Base-by-base conservation (phyloP, 2,113 vertebrate genomes). In the Corvus cornix region DNA sequence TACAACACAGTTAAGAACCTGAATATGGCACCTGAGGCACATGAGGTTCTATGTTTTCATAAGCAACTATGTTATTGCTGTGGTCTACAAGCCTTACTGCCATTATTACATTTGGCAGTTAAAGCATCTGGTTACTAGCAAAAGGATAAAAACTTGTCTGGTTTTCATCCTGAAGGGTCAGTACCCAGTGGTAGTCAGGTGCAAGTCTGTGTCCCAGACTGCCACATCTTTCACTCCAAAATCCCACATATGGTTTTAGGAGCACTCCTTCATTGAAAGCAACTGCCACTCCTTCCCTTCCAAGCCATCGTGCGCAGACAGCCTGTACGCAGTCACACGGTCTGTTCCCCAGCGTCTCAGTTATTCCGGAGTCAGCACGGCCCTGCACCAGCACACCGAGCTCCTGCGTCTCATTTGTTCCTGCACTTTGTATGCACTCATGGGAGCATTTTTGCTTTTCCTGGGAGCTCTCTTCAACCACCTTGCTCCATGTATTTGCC, bases 241-340 rank as follows among this genome's bases (percentile, higher is more conserved):
- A 51, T 35, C 63, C 82, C 37, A 13, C n/a, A 11, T 3, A 13
- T 3, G 16, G 3, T 22, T 84, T 79, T 87, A 62, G n/a, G 24
- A 66, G 9, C 13, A 55, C 24, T 58, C 27, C 28, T 76, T 75
- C 39, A 5, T 4, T 35, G 28, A 73, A 52, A 84, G 33, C 0
- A 3, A 56, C 28, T 64, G 28, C n/a, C 19, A 3, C 35, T 81
- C 27, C 27, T 84, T 39, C 12, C 37, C 39, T 70, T 63, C 31
- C 37, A 56, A 82, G 1, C 14, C 27, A 31, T 10, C 22, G 37
- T 49, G 49, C 46, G 15, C 7, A 16, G 59, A 53, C 9, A 70
- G 43, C 14, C 64, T 39, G 27, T 13, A 23, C 0, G 0, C 18
- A 37, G 43, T 12, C 58, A 44, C 30, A 7, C 0, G 0, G 5